Evolutionary conservation across 2,113 vertebrate species (phyloP), one percentile per base, ranked within the genome.

Genomic region (Amphiprion ocellaris): DNA sequence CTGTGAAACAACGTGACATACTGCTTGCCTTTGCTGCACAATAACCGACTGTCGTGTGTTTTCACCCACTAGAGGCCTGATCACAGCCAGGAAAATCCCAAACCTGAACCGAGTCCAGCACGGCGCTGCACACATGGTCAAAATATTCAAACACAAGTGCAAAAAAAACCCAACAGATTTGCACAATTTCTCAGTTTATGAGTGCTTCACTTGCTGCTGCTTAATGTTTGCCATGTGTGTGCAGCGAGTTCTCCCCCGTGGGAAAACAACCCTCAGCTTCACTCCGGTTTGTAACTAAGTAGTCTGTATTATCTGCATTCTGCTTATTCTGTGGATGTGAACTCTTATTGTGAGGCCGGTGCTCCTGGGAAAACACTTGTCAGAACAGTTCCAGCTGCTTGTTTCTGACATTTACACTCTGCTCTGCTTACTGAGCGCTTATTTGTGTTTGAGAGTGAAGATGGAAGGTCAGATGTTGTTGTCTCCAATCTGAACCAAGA

Each of bases 151-250:
- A 63, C 74, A 30, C 66, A 23, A 8, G 23, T 53, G 55, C 19
- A n/a, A 73, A 82, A 68, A 83, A 82, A 93, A 87, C 83, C 26
- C 26, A 26, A 85, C 53, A 52, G 56, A 87, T 87, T 89, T 81
- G 72, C 78, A 82, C 76, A 69, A 23, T 67, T 71, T 77, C 64
- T 74, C 68, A 37, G 71, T 89, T 90, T 90, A 87, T 76, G 74
- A 79, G 80, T 2, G 11, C 79, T 79, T 46, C 49, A 78, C 77
- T 87, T 65, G 83, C 71, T 64, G 16, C 67, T 64, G 16, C 67
- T 50, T 92, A 94, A 94, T 93, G 77, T 84, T 74, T 90, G 58
- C 87, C 94, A 93, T 84, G 83, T 94, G 93, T 85, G 41, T 11
- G 26, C 17, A 41, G 59, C 47, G 41, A 24, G 74, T 58, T 79